Percentiles rank a stretch among this genome's conserved stretches.
phyloP scores from a whole-genome alignment of 2,797 vertebrate species.

The Vespertilio murinus region DNA sequence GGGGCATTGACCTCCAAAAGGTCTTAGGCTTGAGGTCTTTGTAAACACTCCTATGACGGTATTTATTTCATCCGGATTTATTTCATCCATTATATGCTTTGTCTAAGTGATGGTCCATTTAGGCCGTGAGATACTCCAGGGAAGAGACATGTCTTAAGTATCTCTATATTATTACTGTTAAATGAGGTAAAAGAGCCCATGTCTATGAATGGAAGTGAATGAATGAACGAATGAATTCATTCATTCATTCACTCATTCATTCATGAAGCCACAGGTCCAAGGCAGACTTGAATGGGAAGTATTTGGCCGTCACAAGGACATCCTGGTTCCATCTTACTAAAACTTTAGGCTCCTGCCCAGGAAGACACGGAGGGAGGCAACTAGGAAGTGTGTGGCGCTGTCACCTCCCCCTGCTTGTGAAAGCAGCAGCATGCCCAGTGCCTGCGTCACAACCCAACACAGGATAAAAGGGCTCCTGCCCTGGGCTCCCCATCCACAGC shows the following conservation, averaged over 20 bases:
- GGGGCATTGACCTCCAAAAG: neutral
- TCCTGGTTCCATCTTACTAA: neutral
- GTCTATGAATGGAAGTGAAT: neutral
- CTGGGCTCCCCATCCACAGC: neutral
- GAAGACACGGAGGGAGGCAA: neutral
- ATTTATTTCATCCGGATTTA: neutral
- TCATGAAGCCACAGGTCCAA: neutral
- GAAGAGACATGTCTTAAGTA: neutral
- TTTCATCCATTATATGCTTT: neutral
- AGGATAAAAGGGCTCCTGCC: slow-evolving; percentile 19
- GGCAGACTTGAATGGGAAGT: neutral
- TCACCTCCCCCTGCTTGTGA: neutral
- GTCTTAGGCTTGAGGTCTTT: neutral
- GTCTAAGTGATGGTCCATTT: neutral
- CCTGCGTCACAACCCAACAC: neutral
- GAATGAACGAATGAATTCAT: neutral
- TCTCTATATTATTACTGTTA: neutral
- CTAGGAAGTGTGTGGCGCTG: neutral
- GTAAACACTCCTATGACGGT: neutral
- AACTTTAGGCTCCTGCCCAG: neutral
- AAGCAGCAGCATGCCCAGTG: neutral
- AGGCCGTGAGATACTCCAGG: neutral
- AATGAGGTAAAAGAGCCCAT: neutral
- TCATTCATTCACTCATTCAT: no score
- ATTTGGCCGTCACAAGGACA: neutral